phyloP scores from a whole-genome alignment of 2,888 invertebrate species.

The Microchrysa polita region DNA sequence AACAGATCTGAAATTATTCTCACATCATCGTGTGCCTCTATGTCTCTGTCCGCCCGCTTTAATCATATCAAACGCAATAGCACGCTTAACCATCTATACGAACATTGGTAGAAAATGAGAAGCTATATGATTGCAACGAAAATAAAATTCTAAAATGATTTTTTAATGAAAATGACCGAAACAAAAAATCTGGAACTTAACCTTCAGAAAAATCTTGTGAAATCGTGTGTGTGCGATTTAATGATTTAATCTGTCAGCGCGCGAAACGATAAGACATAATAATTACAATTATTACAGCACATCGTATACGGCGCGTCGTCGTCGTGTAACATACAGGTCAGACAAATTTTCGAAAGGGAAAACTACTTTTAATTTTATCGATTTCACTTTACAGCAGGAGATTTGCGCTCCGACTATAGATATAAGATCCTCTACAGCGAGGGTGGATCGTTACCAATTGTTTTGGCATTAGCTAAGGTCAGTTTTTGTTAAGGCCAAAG shows the following conservation, averaged over 20 bases:
- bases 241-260: too few species aligned
- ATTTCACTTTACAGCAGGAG: too few species aligned
- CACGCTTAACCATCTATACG: too few species aligned
- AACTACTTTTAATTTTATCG: neutral
- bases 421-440: neutral
- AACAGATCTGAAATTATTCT: neutral
- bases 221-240: neutral
- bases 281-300: neutral
- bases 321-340: neutral
- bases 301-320: neutral
- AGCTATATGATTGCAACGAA: neutral
- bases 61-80: neutral
- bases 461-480: neutral
- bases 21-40: too few species aligned
- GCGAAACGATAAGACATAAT: too few species aligned
- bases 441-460: neutral
- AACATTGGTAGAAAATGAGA: neutral
- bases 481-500: neutral
- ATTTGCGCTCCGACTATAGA: neutral
- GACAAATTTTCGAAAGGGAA: neutral
- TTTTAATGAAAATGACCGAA: conserved; percentile 1
- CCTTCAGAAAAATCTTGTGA: neutral
- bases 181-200: conserved; percentile 7
- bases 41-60: neutral
- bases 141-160: conserved; percentile 13